These are phyloP conservation scores for Limonius californicus DNA, from an alignment of 1,140 invertebrate genomes.

Conservation along the genomic window DNA sequence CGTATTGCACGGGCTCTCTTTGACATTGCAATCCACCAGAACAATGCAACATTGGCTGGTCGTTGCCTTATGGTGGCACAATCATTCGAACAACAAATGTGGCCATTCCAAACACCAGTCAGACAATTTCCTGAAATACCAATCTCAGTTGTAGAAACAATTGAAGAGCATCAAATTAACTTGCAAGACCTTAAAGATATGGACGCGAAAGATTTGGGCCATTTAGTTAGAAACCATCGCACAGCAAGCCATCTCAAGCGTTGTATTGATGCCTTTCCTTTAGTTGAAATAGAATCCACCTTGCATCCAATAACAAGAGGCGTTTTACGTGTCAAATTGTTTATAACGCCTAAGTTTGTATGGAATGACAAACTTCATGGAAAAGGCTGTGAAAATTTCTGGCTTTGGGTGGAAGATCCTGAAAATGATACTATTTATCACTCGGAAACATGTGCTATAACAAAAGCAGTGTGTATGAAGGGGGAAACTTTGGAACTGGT, in stretches of 20 bases:
- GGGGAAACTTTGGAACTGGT: conserved; percentile 78
- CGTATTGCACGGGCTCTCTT: conserved; percentile 90
- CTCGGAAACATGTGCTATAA: conserved; percentile 87
- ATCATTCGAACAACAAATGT: conserved; percentile 86
- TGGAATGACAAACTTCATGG: conserved; percentile 92
- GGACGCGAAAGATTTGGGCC: conserved; percentile 79
- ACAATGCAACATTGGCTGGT: conserved; percentile 84
- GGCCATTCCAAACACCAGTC: conserved; percentile 84
- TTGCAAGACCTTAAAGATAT: conserved; percentile 81
- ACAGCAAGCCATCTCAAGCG: conserved; percentile 76
- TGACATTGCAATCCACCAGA: conserved; percentile 86
- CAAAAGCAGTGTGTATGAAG: conserved; percentile 74
- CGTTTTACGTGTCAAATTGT: conserved; percentile 82
- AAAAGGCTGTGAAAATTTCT: conserved; percentile 77
- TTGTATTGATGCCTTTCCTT: conserved; percentile 81
- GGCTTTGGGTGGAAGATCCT: conserved; percentile 97
- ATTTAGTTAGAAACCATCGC: conserved; percentile 72
- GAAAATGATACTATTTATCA: conserved; percentile 94
- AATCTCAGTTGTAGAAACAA: conserved; percentile 65
- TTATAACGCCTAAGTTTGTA: conserved; percentile 78
- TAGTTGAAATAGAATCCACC: conserved; percentile 74
- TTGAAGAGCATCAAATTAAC: conserved; percentile 72
- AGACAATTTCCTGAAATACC: conserved; percentile 81
- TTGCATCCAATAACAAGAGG: conserved; percentile 94
- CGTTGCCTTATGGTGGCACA: conserved; percentile 79